Evolutionary conservation across 2,888 invertebrate genomes (phyloP).

Genomic region (Torymus aiolomorphi): DNA sequence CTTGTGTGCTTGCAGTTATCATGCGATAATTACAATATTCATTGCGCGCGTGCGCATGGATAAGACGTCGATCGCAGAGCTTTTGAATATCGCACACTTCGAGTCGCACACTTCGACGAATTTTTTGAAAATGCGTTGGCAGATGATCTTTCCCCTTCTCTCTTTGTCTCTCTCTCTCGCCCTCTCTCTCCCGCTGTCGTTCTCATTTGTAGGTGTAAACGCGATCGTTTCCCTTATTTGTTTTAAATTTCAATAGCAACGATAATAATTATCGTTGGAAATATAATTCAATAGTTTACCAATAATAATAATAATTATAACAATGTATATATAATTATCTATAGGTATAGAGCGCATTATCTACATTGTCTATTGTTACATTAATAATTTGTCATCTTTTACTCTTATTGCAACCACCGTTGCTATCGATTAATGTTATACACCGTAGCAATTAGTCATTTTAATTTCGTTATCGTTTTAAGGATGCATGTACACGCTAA

Average conservation of each 20-base stretch:
- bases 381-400: conserved; percentile 39
- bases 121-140: conserved; percentile 20
- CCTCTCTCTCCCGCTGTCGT: background rate
- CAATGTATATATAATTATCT: conserved; percentile 48
- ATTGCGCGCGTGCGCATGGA: no score
- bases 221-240: conserved; percentile 29
- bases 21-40: no score
- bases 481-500: background rate
- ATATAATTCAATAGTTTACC: conserved; percentile 35
- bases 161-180: background rate
- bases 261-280: conserved; percentile 38
- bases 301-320: conserved; percentile 36
- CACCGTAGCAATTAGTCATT: conserved; percentile 18
- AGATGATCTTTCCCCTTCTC: conserved; percentile 29
- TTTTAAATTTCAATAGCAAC: conserved; percentile 24
- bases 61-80: no score
- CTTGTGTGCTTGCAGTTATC: no score
- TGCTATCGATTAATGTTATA: conserved; percentile 42
- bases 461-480: background rate
- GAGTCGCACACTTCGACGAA: conserved; percentile 12
- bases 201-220: background rate
- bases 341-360: conserved; percentile 41
- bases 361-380: conserved; percentile 45
- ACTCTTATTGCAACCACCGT: conserved; percentile 16
- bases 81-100: background rate